These are phyloP conservation scores for Bombylius discolor DNA, from an alignment of 2,888 invertebrate genomes.

Conservation along the genomic window DNA sequence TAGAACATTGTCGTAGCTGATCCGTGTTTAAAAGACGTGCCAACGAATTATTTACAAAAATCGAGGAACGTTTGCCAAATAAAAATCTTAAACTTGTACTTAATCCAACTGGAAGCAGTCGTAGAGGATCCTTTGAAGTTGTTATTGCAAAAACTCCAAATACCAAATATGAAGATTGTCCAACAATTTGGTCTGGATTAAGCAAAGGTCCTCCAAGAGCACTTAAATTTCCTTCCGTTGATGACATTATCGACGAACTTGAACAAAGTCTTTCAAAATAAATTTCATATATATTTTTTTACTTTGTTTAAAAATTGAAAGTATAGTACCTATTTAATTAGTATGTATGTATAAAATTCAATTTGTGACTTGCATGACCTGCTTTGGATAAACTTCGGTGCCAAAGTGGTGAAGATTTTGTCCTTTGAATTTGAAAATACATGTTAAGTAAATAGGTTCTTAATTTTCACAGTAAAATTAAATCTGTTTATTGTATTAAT, in stretches of 20 bases:
- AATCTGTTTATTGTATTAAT: no score
- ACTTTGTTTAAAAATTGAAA: no score
- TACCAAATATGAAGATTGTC: slow-evolving; percentile 14
- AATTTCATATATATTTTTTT: no score
- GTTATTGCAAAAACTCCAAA: slow-evolving; percentile 17
- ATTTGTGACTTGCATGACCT: no score
- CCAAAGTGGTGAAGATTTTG: neutral
- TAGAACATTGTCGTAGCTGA: slow-evolving; percentile 34
- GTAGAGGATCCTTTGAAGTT: slow-evolving; percentile 31
- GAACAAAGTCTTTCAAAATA: neutral
- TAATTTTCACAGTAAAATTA: no score
- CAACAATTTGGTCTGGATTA: slow-evolving; percentile 27
- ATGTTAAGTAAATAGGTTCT: no score
- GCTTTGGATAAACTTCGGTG: no score
- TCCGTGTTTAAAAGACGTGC: slow-evolving; percentile 31
- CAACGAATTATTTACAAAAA: slow-evolving; percentile 19
- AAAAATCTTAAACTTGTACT: slow-evolving; percentile 18
- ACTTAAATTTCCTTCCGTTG: slow-evolving; percentile 26
- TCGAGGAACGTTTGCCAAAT: slow-evolving; percentile 18
- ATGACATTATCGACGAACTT: slow-evolving; percentile 7
- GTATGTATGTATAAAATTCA: no score
- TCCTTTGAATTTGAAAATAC: no score
- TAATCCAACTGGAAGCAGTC: slow-evolving; percentile 24
- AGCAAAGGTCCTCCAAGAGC: slow-evolving; percentile 29
- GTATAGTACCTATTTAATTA: no score